Conservation (phyloP, 2,888 invertebrate species). For the Andrena trimmerana region DNA sequence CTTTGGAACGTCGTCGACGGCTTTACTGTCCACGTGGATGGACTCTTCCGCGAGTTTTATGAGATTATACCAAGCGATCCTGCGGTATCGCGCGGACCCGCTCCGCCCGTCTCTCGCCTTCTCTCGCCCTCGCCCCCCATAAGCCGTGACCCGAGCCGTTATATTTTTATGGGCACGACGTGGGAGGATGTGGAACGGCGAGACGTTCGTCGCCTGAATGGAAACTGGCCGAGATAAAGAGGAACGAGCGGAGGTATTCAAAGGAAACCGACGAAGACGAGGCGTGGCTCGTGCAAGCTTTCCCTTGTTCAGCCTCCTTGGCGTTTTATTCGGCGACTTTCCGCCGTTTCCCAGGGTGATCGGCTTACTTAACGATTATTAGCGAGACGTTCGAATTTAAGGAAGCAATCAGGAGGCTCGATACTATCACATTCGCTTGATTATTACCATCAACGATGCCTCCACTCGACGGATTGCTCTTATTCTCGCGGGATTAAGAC, state of each 20-base stretch:
- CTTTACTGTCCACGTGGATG: constrained; percentile 53
- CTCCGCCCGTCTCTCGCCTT: constrained; percentile 11
- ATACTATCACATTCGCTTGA: constrained; percentile 26
- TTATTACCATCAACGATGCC: constrained; percentile 3
- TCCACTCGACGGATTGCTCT: neutral
- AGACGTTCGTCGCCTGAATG: constrained; percentile 47
- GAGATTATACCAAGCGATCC: constrained; percentile 69
- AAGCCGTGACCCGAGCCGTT: constrained; percentile 68
- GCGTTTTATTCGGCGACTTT: neutral
- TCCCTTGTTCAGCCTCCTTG: neutral
- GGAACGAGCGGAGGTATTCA: constrained; percentile 31
- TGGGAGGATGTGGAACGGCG: constrained; percentile 49
- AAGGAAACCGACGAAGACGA: constrained; percentile 15
- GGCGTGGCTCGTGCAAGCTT: neutral
- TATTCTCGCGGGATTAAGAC: constrained; percentile 21
- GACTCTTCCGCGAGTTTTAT: constrained; percentile 66
- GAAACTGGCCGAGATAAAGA: constrained; percentile 50
- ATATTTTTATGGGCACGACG: constrained; percentile 74
- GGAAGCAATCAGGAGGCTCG: neutral
- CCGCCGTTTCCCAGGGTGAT: neutral
- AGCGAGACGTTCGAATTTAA: neutral
- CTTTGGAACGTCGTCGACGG: constrained; percentile 49
- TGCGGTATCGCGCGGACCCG: constrained; percentile 52
- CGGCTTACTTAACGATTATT: constrained; percentile 26
- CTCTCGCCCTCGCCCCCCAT: constrained; percentile 28